These are phyloP conservation scores for Sarcoramphus papa DNA, from an alignment of 2,797 vertebrate genomes.

Conservation along the genomic window DNA sequence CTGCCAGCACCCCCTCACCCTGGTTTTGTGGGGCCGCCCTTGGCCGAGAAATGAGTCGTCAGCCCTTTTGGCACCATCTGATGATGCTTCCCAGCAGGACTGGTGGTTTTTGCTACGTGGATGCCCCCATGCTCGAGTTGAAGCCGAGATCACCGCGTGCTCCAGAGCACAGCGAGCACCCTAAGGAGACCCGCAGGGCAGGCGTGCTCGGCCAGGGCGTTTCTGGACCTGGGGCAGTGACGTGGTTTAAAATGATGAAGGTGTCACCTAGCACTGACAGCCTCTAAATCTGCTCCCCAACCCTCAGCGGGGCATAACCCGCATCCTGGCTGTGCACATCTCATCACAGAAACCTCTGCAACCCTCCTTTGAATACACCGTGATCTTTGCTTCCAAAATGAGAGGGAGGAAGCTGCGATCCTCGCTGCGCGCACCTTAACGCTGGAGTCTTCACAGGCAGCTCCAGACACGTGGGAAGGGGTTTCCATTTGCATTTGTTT, in stretches of 20 bases:
- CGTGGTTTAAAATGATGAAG: background rate
- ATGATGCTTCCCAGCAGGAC: background rate
- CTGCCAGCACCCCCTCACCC: background rate
- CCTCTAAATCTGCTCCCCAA: background rate
- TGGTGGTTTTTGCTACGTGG: background rate
- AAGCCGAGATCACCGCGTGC: accelerated
- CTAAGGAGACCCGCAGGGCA: background rate
- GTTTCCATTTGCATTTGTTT: background rate
- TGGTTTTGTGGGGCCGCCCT: background rate
- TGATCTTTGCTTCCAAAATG: background rate
- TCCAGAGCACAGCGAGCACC: background rate
- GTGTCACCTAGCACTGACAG: background rate
- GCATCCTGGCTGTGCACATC: accelerated
- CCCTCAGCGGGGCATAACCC: accelerated
- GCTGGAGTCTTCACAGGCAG: background rate
- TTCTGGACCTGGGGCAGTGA: background rate
- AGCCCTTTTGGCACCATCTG: background rate
- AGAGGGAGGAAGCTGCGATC: background rate
- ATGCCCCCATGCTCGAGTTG: accelerated
- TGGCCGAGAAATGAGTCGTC: background rate
- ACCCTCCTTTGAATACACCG: accelerated
- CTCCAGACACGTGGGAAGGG: background rate
- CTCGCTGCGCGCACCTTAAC: background rate
- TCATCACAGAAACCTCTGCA: background rate
- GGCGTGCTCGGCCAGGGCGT: accelerated